Evolutionary conservation across 2,888 invertebrate genomes (phyloP), one percentile per base, ranked within the genome.

Genomic region (Camponotus fellah): DNA sequence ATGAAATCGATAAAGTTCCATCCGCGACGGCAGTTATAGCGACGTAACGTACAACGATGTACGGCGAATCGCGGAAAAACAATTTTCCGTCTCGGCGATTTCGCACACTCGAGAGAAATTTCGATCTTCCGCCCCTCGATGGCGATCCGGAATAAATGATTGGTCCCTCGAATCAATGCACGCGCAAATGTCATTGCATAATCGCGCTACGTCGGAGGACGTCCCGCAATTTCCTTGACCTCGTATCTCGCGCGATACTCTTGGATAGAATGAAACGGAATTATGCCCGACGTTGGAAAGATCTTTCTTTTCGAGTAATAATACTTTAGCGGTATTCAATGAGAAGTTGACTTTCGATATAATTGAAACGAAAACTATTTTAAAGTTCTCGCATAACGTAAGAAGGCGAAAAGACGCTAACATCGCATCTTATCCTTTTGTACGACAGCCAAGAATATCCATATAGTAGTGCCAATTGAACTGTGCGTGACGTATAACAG

Each of bases 1-100:
- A 90, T 88, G 87, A 88, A 88, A 90, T 90, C 90, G 88, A 90
- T 90, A 89, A 89, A 89, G 87, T 87, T 74, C 90, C 83, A 87
- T 90, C 89, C 87, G 85, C 84, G 86, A 83, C 87, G 87, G 82
- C 49, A 58, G 82, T 89, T 84, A 85, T 86, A 86, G 83, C 84
- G 58, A 49, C 68, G 64, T 49, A 49, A 49, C 85, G 65, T 65
- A 26, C 76, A 64, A 76, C 60, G 49, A 71, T 79, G 83, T 87
- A 90, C 81, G 79, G 75, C 80, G 83, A 81, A 86, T 88, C 75
- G 86, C 86, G 90, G 87, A 83, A 90, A 90, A 90, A 89, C 90
- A 91, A 91, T 91, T 91, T 91, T 91, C 90, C 90, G 84, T 83
- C 84, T 71, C 83, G 86, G 62, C 85, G 88, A 68, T 91, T 88